Conservation (phyloP, 2,113 vertebrate genomes). For the Neogale vison region DNA sequence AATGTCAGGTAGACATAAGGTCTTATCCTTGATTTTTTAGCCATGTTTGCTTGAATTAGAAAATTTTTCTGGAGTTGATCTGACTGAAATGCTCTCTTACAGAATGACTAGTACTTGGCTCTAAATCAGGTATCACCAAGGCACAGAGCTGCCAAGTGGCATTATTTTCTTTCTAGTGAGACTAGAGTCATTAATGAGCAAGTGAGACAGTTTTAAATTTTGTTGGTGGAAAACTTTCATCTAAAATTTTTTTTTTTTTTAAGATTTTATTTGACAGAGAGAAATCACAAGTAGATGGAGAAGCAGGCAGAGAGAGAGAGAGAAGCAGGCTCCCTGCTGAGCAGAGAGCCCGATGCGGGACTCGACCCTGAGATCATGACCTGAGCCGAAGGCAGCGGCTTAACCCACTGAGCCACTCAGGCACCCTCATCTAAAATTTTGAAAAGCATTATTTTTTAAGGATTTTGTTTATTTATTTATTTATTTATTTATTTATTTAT, state of each 20-base stretch:
- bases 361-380: no score
- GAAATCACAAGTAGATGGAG: no score
- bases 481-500: not conserved
- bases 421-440: not conserved
- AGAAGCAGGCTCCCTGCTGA: no score
- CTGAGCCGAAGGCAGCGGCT: no score
- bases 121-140: not conserved
- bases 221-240: constrained; percentile 15
- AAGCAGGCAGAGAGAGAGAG: no score
- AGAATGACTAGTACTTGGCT: not conserved
- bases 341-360: no score
- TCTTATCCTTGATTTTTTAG: not conserved
- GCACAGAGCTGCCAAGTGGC: not conserved
- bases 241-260: not conserved
- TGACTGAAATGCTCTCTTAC: not conserved
- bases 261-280: no score
- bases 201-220: constrained; percentile 16
- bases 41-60: constrained; percentile 16
- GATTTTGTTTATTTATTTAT: not conserved
- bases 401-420: no score
- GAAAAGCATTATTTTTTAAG: not conserved
- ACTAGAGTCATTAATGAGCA: not conserved
- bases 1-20: not conserved
- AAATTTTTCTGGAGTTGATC: not conserved
- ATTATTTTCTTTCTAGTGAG: constrained; percentile 21